These are phyloP conservation scores for Eueides isabella DNA, from an alignment of 1,140 invertebrate species.

Conservation along the genomic window DNA sequence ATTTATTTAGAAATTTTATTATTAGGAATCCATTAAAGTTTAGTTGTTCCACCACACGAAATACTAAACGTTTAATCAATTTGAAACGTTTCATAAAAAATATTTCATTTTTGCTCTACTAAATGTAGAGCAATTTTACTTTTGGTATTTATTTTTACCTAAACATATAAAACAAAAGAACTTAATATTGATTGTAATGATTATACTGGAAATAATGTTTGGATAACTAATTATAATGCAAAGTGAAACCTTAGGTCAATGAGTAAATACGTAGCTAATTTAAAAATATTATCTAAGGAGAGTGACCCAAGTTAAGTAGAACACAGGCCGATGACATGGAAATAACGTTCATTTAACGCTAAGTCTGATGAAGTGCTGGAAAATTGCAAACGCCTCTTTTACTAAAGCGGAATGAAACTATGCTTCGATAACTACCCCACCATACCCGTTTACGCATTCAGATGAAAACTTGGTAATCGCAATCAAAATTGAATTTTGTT, in stretches of 20 bases:
- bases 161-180: no score
- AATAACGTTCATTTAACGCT: constrained; percentile 51
- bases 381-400: constrained; percentile 47
- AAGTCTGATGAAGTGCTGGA: constrained; percentile 45
- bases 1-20: no score
- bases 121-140: background rate
- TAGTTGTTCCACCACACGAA: no score
- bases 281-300: background rate
- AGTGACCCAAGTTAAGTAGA: constrained; percentile 27
- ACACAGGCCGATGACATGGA: constrained; percentile 32
- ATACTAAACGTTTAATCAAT: constrained; percentile 4
- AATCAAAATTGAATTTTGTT: background rate
- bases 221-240: no score
- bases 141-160: background rate
- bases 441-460: constrained; percentile 16
- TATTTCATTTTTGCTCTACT: background rate
- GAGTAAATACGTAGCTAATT: background rate
- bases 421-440: constrained; percentile 17
- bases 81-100: background rate
- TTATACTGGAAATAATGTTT: no score
- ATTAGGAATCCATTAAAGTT: no score
- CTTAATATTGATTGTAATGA: no score
- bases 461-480: background rate
- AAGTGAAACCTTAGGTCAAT: no score
- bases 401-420: constrained; percentile 44